These are phyloP conservation scores for Zaprionus obscuricornis DNA, from an alignment of 2,888 invertebrate genomes.

Conservation along the genomic window DNA sequence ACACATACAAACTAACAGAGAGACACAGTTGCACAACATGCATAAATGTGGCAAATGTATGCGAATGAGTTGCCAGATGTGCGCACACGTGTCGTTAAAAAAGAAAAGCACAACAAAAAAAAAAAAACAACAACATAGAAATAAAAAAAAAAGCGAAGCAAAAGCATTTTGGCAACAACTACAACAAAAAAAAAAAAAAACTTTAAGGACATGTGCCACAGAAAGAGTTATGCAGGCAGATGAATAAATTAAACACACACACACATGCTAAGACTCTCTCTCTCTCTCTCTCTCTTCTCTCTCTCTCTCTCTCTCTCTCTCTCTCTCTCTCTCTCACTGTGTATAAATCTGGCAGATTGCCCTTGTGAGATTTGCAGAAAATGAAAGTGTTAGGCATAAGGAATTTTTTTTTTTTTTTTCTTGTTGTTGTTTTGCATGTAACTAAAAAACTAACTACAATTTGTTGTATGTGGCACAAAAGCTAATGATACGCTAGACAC, in stretches of 20 bases:
- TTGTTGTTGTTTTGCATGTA: too few relatives aligned
- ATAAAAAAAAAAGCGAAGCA: conserved; percentile 37
- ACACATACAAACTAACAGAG: conserved; percentile 10
- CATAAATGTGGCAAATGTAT: conserved; percentile 23
- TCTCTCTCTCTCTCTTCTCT: background rate
- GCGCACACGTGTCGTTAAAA: conserved; percentile 68
- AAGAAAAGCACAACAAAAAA: conserved; percentile 26
- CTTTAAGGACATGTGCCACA: conserved; percentile 49
- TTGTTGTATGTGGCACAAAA: conserved; percentile 15
- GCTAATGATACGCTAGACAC: conserved; percentile 27
- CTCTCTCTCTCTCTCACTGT: conserved; percentile 16
- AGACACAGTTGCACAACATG: conserved; percentile 23
- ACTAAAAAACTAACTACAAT: too few relatives aligned
- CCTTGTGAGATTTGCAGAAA: conserved; percentile 47
- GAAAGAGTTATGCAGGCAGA: conserved; percentile 51
- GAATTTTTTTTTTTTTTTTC: conserved; percentile 28
- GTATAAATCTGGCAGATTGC: conserved; percentile 63
- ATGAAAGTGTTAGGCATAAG: conserved; percentile 16
- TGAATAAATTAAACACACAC: conserved; percentile 63
- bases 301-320: background rate
- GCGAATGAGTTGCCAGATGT: conserved; percentile 63
- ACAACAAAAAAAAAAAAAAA: too few relatives aligned
- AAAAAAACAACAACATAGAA: conserved; percentile 33
- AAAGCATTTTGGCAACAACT: conserved; percentile 42
- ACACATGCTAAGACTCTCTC: conserved; percentile 5